Evolutionary conservation across 2,113 vertebrate species (phyloP).

Genomic region (Dicentrarchus labrax): DNA sequence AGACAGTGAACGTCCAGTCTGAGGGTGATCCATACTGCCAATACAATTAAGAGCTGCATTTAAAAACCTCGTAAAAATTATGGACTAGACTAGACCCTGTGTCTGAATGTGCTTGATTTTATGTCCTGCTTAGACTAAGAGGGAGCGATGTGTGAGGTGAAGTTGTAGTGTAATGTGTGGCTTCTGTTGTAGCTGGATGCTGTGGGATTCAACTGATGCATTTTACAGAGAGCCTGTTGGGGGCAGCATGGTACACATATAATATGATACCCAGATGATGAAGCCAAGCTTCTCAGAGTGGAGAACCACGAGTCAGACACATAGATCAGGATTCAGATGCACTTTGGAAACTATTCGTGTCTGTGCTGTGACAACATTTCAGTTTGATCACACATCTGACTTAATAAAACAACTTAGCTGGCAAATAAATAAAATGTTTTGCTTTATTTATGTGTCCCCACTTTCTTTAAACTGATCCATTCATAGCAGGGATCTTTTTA

Average conservation of each 20-base stretch:
- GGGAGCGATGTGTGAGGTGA: conserved; percentile 8
- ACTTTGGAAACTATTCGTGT: conserved; percentile 27
- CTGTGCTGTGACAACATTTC: background rate
- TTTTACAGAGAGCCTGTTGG: conserved; percentile 76
- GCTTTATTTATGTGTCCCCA: background rate
- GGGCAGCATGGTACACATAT: conserved; percentile 85
- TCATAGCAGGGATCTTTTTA: background rate
- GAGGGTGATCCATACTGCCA: conserved; percentile 34
- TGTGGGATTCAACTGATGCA: conserved; percentile 39
- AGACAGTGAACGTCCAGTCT: conserved; percentile 42
- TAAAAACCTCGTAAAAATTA: conserved; percentile 10
- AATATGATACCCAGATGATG: conserved; percentile 64
- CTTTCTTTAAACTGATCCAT: background rate
- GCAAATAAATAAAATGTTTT: background rate
- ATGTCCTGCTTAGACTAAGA: background rate
- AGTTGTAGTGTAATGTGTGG: conserved; percentile 38
- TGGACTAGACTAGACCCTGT: background rate
- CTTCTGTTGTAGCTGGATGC: conserved; percentile 22
- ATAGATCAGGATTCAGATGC: conserved; percentile 42
- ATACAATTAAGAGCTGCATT: conserved; percentile 27
- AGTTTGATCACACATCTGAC: background rate
- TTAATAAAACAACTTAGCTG: background rate
- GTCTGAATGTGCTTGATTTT: conserved; percentile 8
- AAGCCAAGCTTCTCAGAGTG: conserved; percentile 47
- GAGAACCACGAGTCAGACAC: conserved; percentile 36